phyloP scores from a whole-genome alignment of 2,113 vertebrate genomes.

The Mormyrus iriodes region DNA sequence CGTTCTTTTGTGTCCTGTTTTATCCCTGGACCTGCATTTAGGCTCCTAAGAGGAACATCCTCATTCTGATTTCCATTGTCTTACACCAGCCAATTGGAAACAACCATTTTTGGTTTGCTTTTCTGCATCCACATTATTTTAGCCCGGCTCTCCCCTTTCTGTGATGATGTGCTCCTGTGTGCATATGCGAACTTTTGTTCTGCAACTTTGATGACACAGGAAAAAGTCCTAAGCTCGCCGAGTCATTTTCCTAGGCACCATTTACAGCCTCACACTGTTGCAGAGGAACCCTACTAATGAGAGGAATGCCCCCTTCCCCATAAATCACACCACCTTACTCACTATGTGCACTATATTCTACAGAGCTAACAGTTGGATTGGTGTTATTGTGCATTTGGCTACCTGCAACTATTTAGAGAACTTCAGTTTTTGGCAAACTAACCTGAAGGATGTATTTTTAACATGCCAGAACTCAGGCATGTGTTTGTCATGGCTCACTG shows the following conservation, averaged over 20 bases:
- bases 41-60: neutral
- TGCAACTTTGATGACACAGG: neutral
- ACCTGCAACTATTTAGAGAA: neutral
- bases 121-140: neutral
- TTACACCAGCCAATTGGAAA: neutral
- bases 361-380: neutral
- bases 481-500: neutral
- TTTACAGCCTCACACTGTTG: neutral
- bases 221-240: neutral
- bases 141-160: neutral
- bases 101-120: neutral
- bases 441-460: neutral
- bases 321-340: neutral
- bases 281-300: neutral
- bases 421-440: neutral
- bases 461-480: neutral
- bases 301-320: neutral
- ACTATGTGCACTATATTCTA: neutral
- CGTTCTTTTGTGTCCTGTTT: neutral
- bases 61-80: neutral
- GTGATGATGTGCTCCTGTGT: neutral
- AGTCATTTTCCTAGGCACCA: neutral
- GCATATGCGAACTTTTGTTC: neutral
- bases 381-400: neutral
- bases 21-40: neutral